These are phyloP conservation scores for Brienomyrus brachyistius DNA, from an alignment of 2,113 vertebrate genomes.

Conservation along the genomic window DNA sequence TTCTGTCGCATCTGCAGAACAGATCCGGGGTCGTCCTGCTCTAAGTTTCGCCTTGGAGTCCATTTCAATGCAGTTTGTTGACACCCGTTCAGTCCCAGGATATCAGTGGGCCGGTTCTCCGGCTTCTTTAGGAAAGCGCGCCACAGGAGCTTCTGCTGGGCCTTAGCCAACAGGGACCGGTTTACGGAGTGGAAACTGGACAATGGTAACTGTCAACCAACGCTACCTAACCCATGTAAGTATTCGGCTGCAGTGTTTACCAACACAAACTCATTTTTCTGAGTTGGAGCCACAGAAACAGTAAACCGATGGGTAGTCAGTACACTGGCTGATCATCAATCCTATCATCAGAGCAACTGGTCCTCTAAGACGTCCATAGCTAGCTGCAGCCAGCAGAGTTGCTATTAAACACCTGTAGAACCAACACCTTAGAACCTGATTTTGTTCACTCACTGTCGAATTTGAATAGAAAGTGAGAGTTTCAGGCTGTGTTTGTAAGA, in stretches of 20 bases:
- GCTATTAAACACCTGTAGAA: not conserved
- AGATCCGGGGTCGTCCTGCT: not conserved
- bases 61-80: not conserved
- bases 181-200: not conserved
- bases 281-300: not conserved
- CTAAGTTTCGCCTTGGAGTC: not conserved
- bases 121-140: not conserved
- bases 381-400: not conserved
- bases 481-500: not conserved
- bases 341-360: not conserved
- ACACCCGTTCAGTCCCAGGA: not conserved
- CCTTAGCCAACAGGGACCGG: not conserved
- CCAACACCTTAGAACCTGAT: not conserved
- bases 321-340: not conserved
- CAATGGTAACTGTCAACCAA: not conserved
- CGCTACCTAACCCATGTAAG: not conserved
- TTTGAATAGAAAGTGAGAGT: not conserved
- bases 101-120: not conserved
- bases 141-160: not conserved
- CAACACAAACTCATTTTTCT: not conserved
- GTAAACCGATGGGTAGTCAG: not conserved
- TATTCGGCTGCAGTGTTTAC: not conserved
- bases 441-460: not conserved
- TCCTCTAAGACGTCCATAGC: not conserved
- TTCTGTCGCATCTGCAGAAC: not conserved